Percentiles rank a stretch among this genome's conserved stretches.
phyloP scores from a whole-genome alignment of 2,888 invertebrate species.

The Pediacus dermestoides region DNA sequence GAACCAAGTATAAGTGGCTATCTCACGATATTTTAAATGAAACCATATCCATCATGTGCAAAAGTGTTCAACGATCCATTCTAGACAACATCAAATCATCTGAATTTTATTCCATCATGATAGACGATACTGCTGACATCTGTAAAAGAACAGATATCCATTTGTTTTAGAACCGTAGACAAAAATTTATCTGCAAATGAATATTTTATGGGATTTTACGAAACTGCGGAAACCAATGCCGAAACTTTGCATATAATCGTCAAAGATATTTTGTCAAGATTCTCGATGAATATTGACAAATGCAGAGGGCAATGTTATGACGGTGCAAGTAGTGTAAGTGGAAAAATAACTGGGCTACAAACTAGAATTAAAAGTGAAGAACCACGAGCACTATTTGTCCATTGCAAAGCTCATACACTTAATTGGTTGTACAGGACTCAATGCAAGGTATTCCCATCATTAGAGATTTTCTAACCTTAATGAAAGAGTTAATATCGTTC shows the following conservation, averaged over 20 bases:
- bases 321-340: background rate
- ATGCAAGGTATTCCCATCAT: background rate
- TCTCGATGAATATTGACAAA: background rate
- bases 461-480: background rate
- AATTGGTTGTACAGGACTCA: background rate
- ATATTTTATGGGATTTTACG: background rate
- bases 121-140: no score
- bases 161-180: background rate
- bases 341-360: background rate
- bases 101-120: no score
- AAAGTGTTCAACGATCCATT: no score
- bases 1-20: no score
- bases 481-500: background rate
- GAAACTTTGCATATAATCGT: background rate
- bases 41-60: no score
- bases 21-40: no score
- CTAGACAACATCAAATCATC: no score
- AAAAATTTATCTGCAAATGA: background rate
- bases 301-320: background rate
- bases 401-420: slow-evolving; percentile 1
- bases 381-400: background rate
- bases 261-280: slow-evolving; percentile 1
- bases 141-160: no score
- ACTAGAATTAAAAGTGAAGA: background rate
- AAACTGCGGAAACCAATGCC: background rate